A percentile compares a stretch with the other conserved stretches of the same genome.
These are phyloP conservation scores for Bothrops alternatus DNA, from an alignment of 2,797 vertebrate genomes.

Conservation along the genomic window DNA sequence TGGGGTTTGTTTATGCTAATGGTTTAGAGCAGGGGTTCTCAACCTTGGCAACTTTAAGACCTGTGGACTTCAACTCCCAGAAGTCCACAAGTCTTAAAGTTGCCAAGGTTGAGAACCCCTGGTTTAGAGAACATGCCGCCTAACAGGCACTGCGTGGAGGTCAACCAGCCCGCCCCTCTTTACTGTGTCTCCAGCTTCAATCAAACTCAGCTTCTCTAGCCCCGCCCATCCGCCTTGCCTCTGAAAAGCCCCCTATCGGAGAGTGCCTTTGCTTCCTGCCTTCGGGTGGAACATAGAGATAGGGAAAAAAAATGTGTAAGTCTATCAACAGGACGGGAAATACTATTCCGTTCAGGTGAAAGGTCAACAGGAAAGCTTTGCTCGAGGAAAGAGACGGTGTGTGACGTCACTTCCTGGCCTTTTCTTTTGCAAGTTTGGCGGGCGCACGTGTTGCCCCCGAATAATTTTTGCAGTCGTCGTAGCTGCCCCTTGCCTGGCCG, in stretches of 20 bases:
- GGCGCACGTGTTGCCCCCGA: slow-evolving; percentile 25
- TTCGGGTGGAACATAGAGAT: background rate
- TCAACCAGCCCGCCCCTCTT: background rate
- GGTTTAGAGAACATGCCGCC: background rate
- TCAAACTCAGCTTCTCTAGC: background rate
- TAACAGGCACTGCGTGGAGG: background rate
- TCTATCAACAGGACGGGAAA: background rate
- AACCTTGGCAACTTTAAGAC: too few relatives aligned
- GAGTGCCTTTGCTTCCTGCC: slow-evolving; percentile 15
- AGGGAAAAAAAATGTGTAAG: background rate
- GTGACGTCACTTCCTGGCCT: background rate
- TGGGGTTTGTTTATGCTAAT: background rate
- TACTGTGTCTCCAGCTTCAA: background rate
- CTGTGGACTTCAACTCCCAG: too few relatives aligned
- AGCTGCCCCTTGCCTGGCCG: background rate
- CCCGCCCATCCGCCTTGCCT: background rate
- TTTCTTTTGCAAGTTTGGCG: background rate
- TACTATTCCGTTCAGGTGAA: slow-evolving; percentile 17
- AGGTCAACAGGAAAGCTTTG: slow-evolving; percentile 16
- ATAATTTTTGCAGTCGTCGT: background rate
- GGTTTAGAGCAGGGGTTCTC: too few relatives aligned
- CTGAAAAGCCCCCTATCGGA: slow-evolving; percentile 39
- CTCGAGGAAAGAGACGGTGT: slow-evolving; percentile 14
- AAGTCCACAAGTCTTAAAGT: too few relatives aligned
- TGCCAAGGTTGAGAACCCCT: too few relatives aligned